phyloP scores from a whole-genome alignment of 2,113 vertebrate genomes.

The Crotalus helleri region DNA sequence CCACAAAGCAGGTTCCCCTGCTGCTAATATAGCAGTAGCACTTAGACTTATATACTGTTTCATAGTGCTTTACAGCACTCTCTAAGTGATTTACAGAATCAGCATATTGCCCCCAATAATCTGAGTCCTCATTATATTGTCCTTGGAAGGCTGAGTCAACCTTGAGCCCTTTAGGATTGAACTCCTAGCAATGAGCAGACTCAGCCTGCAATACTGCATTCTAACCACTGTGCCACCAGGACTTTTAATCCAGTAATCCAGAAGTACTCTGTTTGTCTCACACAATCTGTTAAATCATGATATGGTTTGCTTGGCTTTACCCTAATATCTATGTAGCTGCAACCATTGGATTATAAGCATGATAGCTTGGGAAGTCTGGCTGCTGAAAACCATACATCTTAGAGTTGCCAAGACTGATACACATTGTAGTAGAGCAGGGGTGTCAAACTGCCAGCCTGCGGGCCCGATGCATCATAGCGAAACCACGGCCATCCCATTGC shows the following conservation, averaged over 20 bases:
- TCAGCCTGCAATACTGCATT: not conserved
- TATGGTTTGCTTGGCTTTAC: not conserved
- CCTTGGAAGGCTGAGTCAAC: not conserved
- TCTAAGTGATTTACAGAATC: not conserved
- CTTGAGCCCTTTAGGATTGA: not conserved
- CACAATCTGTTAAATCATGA: not conserved
- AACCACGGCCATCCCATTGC: too few relatives aligned
- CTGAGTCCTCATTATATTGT: not conserved
- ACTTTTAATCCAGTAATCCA: not conserved
- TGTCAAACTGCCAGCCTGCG: too few relatives aligned
- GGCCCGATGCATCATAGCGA: too few relatives aligned
- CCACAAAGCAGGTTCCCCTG: not conserved
- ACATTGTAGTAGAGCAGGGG: not conserved
- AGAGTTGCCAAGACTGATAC: not conserved
- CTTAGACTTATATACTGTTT: not conserved
- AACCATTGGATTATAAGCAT: not conserved
- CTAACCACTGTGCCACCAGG: not conserved
- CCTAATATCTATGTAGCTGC: not conserved
- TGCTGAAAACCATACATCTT: not conserved
- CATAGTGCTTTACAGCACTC: not conserved
- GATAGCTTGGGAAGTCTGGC: not conserved
- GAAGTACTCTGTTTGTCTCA: not conserved
- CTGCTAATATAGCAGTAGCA: not conserved
- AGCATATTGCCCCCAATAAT: not conserved
- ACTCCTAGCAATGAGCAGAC: not conserved